A percentile compares a stretch with the other conserved stretches of the same genome.
Evolutionary conservation across 2,113 vertebrate genomes (phyloP).

Genomic region (Colinus virginianus): DNA sequence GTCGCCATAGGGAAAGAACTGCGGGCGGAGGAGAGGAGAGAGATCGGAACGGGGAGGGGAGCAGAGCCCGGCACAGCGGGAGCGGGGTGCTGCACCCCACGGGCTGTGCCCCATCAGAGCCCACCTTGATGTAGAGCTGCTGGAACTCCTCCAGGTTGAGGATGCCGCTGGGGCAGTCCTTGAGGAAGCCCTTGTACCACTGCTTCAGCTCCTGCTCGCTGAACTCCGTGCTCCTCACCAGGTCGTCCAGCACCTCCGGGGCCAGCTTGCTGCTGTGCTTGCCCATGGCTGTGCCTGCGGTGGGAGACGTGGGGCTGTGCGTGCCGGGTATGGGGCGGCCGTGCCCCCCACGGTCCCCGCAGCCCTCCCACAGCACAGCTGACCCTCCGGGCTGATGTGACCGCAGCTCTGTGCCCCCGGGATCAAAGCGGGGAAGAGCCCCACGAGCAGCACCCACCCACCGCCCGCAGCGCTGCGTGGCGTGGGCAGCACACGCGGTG

Average conservation of each 20-base stretch:
- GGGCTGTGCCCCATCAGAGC: fast-evolving
- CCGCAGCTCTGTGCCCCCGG: neutral
- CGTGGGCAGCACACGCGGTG: neutral
- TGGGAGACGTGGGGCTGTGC: fast-evolving
- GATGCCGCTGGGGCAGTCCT: conserved; percentile 95
- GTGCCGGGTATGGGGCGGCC: fast-evolving
- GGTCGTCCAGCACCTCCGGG: conserved; percentile 94
- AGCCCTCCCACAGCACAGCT: neutral
- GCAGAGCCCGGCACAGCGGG: neutral
- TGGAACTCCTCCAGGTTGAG: conserved; percentile 98
- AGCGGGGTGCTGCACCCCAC: neutral
- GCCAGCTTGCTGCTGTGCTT: conserved; percentile 98
- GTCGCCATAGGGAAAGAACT: conserved; percentile 98
- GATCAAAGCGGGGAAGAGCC: neutral
- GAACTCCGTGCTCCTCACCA: conserved; percentile 96
- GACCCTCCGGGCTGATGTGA: fast-evolving
- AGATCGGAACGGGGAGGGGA: fast-evolving
- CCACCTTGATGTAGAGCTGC: conserved; percentile 97
- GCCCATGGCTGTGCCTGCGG: conserved; percentile 86
- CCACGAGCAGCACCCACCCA: fast-evolving
- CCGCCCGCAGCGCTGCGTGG: neutral
- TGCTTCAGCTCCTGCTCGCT: conserved; percentile 98
- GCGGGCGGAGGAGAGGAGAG: neutral
- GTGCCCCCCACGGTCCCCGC: neutral
- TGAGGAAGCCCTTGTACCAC: conserved; percentile 99